Percentiles rank a stretch among this genome's conserved stretches.
Evolutionary conservation across 2,113 vertebrate genomes (phyloP).

Genomic region (Callospermophilus lateralis): DNA sequence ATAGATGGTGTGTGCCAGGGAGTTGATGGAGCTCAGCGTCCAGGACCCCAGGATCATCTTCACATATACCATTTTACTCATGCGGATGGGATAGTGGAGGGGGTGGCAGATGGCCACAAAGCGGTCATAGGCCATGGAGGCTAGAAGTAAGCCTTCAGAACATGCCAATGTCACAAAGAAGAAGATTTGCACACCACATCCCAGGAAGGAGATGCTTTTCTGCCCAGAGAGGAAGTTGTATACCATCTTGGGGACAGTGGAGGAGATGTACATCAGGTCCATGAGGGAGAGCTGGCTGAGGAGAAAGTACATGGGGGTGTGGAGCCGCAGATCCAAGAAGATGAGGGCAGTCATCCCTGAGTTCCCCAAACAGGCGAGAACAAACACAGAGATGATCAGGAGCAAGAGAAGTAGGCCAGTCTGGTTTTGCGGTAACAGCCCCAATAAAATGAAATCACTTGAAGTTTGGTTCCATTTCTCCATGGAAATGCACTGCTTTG

Average conservation of each 20-base stretch:
- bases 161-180: neutral
- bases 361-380: neutral
- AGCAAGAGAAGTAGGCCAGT: neutral
- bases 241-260: neutral
- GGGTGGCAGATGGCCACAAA: conserved; percentile 73
- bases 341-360: conserved; percentile 63
- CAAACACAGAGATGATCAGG: neutral
- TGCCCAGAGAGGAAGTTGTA: conserved; percentile 3
- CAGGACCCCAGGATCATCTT: conserved; percentile 55
- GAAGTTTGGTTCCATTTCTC: conserved; percentile 65
- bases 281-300: neutral
- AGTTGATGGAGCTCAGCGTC: neutral
- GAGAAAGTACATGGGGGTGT: conserved; percentile 47
- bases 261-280: conserved; percentile 35
- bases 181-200: conserved; percentile 36
- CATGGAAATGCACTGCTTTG: neutral
- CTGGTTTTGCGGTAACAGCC: neutral
- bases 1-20: conserved; percentile 34
- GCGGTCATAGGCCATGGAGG: conserved; percentile 65
- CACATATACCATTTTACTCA: conserved; percentile 36
- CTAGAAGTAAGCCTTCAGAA: conserved; percentile 66
- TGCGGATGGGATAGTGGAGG: conserved; percentile 51
- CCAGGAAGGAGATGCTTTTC: conserved; percentile 54
- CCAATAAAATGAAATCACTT: conserved; percentile 53
- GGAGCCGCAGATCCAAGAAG: neutral